Conservation (phyloP, 2,797 vertebrate genomes). For the Threskiornis aethiopicus region DNA sequence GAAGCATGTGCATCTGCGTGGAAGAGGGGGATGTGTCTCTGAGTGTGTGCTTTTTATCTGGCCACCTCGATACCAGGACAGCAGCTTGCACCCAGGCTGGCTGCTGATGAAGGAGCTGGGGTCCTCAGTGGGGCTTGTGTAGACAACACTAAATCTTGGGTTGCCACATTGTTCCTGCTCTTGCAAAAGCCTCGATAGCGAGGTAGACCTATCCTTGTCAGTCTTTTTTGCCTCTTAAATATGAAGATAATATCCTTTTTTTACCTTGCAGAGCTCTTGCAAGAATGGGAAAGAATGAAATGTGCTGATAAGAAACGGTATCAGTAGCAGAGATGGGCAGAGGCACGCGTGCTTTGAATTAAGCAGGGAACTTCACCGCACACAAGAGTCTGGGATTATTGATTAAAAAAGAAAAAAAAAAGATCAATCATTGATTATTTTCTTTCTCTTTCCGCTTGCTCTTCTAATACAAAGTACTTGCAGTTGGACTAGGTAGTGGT, state of each 20-base stretch:
- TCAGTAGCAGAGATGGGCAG: not conserved
- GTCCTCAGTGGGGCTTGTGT: not conserved
- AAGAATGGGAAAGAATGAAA: constrained; percentile 7
- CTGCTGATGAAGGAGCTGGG: not conserved
- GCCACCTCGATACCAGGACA: not conserved
- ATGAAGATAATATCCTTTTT: not conserved
- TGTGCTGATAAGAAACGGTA: not conserved
- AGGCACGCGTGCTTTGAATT: not conserved
- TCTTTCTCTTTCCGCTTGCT: not conserved
- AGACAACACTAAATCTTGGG: not conserved
- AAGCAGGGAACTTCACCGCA: not conserved
- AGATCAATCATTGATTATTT: not conserved
- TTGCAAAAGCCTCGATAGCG: not conserved
- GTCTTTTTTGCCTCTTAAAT: not conserved
- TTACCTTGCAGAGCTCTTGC: not conserved
- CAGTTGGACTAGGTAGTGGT: not conserved
- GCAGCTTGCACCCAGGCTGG: rapidly evolving
- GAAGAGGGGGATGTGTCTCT: not conserved
- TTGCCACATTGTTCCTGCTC: constrained; percentile 4
- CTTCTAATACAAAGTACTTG: not conserved
- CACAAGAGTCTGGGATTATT: not conserved
- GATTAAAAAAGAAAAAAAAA: not conserved
- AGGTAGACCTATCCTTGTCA: not conserved
- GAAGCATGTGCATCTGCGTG: rapidly evolving
- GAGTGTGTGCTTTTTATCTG: not conserved